Percentiles rank a stretch among this genome's conserved stretches.
phyloP scores from a whole-genome alignment of 92 coral and sea anemone genomes.

The Siderastrea siderea region DNA sequence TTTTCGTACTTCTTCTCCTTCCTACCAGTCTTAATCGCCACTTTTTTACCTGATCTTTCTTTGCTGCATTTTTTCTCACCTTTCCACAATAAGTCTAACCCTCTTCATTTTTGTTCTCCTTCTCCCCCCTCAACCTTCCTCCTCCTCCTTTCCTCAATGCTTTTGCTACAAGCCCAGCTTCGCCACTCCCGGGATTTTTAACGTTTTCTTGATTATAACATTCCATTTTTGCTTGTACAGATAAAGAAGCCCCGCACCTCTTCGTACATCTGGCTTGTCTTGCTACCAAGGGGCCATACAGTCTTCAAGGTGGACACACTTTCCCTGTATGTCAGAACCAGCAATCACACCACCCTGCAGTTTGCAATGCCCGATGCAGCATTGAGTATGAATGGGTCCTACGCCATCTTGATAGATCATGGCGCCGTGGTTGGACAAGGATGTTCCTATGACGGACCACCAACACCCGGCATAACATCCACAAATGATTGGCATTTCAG shows the following conservation, averaged over 20 bases:
- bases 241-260: slow-evolving; percentile 61
- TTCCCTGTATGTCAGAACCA: slow-evolving; percentile 3
- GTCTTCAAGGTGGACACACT: slow-evolving; percentile 60
- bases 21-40: no score
- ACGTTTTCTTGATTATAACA: neutral
- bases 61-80: neutral
- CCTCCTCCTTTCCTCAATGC: neutral
- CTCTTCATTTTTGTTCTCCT: neutral
- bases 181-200: no score
- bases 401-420: slow-evolving; percentile 55
- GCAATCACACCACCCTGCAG: slow-evolving; percentile 34
- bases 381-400: slow-evolving; percentile 66
- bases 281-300: slow-evolving; percentile 1
- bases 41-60: no score
- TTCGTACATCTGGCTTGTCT: slow-evolving; percentile 45
- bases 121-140: neutral
- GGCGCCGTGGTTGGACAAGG: slow-evolving; percentile 77
- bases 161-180: neutral
- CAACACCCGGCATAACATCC: slow-evolving; percentile 57
- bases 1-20: no score
- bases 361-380: slow-evolving; percentile 52
- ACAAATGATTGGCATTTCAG: slow-evolving; percentile 41
- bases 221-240: neutral
- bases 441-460: slow-evolving; percentile 72
- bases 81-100: neutral